These are phyloP conservation scores for Rhagoletis zephyria DNA, from an alignment of 1,140 invertebrate genomes.

Conservation along the genomic window DNA sequence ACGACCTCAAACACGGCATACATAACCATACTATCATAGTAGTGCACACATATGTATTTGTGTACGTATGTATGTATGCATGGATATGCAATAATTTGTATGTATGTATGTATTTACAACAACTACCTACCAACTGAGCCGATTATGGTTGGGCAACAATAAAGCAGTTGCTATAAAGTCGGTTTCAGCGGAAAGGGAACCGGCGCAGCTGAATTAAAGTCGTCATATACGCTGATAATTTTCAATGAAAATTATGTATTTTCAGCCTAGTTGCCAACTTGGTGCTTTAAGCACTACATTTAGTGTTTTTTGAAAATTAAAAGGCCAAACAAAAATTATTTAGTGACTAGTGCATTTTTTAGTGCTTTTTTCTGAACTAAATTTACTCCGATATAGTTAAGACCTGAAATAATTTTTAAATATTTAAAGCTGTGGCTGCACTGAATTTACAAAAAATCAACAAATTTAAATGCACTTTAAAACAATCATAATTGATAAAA, in stretches of 20 bases:
- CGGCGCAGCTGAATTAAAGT: neutral
- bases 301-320: no score
- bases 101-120: neutral
- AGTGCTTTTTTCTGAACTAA: no score
- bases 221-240: neutral
- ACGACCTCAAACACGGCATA: conserved; percentile 28
- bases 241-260: neutral
- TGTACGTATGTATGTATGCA: neutral
- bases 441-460: no score
- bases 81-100: neutral
- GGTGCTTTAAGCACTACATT: no score
- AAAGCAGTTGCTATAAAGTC: neutral
- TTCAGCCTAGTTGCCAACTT: no score
- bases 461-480: no score
- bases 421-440: no score
- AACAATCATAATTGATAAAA: no score
- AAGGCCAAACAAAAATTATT: no score
- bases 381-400: no score
- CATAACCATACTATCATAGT: neutral
- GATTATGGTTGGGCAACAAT: conserved; percentile 9
- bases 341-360: no score
- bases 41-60: neutral
- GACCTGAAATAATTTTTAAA: no score
- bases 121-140: neutral
- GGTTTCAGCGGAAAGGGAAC: neutral